Percentiles rank a stretch among this genome's conserved stretches.
Evolutionary conservation across 2,113 vertebrate genomes (phyloP).

Genomic region (Lagopus leucura): DNA sequence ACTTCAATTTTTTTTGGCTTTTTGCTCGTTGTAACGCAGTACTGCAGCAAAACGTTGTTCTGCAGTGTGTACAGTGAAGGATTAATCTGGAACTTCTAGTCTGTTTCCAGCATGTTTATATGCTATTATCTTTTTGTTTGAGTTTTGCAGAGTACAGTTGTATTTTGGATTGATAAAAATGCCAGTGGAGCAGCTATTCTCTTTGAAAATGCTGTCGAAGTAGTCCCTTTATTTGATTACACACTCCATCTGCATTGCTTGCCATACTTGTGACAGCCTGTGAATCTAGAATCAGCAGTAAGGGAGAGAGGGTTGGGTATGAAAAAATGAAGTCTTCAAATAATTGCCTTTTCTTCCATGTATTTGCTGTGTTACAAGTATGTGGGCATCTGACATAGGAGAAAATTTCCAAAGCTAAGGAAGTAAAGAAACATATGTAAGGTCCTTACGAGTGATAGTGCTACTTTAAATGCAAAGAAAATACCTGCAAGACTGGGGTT

Average conservation of each 20-base stretch:
- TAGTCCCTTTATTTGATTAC: constrained; percentile 21
- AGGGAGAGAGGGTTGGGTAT: background rate
- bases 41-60: background rate
- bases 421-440: background rate
- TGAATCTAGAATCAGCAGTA: background rate
- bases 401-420: background rate
- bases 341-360: background rate
- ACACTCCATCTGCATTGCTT: background rate
- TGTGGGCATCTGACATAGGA: background rate
- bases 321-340: background rate
- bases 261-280: background rate
- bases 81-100: background rate
- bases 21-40: background rate
- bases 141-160: constrained; percentile 16
- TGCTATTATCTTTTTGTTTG: background rate
- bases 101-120: background rate
- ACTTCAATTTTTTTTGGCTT: background rate
- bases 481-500: background rate
- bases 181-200: background rate
- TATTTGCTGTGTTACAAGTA: background rate
- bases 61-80: background rate
- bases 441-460: background rate
- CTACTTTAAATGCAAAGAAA: background rate
- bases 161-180: background rate
- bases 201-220: constrained; percentile 6